phyloP scores from a whole-genome alignment of 2,113 vertebrate genomes.

The Tylochromis polylepis region DNA sequence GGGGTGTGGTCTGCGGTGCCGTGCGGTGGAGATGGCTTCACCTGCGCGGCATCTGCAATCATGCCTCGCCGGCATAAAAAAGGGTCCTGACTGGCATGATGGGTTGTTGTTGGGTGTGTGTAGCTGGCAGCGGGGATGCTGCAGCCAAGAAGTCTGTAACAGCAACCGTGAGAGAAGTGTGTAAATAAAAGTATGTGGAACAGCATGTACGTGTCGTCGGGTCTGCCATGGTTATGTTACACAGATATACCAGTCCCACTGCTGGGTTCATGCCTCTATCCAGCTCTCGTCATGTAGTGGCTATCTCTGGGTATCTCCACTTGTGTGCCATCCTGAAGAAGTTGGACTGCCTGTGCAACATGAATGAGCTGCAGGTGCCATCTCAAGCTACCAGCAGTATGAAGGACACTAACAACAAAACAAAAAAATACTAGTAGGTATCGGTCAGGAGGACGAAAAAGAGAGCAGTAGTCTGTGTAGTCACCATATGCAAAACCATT shows the following conservation, averaged over 20 bases:
- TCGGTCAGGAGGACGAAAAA: background rate
- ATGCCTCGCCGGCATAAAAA: too few relatives aligned
- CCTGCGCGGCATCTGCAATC: too few relatives aligned
- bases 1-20: too few relatives aligned
- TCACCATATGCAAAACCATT: background rate
- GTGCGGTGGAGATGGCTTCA: too few relatives aligned
- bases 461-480: background rate
- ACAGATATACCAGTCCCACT: accelerated
- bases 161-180: too few relatives aligned
- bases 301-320: background rate
- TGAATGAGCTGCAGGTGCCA: background rate
- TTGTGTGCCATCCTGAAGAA: background rate
- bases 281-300: background rate
- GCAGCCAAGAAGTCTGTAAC: too few relatives aligned
- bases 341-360: background rate
- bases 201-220: too few relatives aligned
- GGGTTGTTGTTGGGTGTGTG: too few relatives aligned
- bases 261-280: background rate
- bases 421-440: background rate
- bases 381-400: background rate
- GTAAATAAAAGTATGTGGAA: too few relatives aligned
- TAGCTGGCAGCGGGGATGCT: too few relatives aligned
- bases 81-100: too few relatives aligned
- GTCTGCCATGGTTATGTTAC: too few relatives aligned
- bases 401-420: background rate